Conservation (phyloP, 35 echinoderm and acorn worm genomes). For the Strongylocentrotus purpuratus region DNA sequence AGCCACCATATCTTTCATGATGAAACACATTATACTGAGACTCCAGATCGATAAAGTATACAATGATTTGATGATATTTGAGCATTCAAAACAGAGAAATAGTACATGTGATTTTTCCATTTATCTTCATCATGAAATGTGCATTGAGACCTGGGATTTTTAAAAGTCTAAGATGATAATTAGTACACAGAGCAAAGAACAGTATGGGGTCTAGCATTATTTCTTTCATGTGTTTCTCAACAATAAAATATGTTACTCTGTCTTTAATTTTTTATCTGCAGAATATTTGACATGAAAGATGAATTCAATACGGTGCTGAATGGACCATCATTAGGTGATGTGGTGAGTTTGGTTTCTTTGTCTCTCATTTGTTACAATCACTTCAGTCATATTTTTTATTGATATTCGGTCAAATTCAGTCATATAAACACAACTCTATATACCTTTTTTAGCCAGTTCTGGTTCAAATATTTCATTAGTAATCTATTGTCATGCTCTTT, state of each 20-base stretch:
- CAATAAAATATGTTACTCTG: neutral
- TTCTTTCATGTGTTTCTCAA: neutral
- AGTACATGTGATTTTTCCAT: neutral
- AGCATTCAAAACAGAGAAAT: too few species aligned
- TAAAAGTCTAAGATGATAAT: neutral
- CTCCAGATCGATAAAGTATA: too few species aligned
- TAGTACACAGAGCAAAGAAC: neutral
- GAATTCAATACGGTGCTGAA: conserved; percentile 42
- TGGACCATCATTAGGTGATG: conserved; percentile 74
- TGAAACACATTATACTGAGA: too few species aligned
- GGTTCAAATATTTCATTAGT: neutral
- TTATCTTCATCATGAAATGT: too few species aligned
- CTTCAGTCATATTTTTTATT: neutral
- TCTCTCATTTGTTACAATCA: neutral
- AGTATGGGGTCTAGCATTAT: too few species aligned
- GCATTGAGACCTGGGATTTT: neutral
- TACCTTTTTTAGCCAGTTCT: neutral
- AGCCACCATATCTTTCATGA: too few species aligned
- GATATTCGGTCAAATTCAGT: neutral
- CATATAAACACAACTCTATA: neutral
- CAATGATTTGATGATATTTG: too few species aligned
- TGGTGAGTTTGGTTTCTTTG: conserved; percentile 49
- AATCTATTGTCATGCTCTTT: neutral
- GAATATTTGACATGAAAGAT: conserved; percentile 73
- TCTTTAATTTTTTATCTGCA: conserved; percentile 45